phyloP scores from a whole-genome alignment of 2,797 vertebrate genomes.

The Megaceryle alcyon region DNA sequence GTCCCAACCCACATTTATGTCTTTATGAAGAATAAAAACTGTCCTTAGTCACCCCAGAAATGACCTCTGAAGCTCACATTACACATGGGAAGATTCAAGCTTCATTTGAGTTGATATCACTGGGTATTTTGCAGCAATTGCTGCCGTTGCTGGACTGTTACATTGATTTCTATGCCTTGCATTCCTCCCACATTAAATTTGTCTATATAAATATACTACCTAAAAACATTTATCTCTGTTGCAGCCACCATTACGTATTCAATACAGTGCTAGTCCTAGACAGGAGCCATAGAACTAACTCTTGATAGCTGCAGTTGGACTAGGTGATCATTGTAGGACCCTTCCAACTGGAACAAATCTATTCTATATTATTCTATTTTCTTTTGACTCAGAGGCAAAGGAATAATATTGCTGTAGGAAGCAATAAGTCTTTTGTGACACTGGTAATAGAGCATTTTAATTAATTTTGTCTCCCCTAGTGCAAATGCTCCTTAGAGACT shows the following conservation, averaged over 20 bases:
- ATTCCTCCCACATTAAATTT: neutral
- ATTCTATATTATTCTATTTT: neutral
- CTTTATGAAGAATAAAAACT: neutral
- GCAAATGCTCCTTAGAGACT: neutral
- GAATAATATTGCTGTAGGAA: neutral
- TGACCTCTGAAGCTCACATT: neutral
- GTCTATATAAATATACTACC: neutral
- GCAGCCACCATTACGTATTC: neutral
- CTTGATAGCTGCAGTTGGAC: neutral
- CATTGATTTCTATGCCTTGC: neutral
- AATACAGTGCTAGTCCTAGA: neutral
- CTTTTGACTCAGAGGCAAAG: neutral
- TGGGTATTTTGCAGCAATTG: neutral
- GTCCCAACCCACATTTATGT: neutral
- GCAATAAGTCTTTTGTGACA: neutral
- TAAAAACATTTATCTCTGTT: neutral
- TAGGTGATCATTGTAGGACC: neutral
- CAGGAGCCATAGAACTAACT: neutral
- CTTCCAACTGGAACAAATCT: neutral
- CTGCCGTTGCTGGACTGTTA: neutral
- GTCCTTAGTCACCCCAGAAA: neutral
- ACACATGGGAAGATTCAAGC: neutral
- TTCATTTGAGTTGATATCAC: neutral
- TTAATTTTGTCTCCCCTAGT: neutral
- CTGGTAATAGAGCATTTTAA: neutral